Base-by-base conservation (phyloP, 2,888 invertebrate genomes). In the Noctua pronuba region DNA sequence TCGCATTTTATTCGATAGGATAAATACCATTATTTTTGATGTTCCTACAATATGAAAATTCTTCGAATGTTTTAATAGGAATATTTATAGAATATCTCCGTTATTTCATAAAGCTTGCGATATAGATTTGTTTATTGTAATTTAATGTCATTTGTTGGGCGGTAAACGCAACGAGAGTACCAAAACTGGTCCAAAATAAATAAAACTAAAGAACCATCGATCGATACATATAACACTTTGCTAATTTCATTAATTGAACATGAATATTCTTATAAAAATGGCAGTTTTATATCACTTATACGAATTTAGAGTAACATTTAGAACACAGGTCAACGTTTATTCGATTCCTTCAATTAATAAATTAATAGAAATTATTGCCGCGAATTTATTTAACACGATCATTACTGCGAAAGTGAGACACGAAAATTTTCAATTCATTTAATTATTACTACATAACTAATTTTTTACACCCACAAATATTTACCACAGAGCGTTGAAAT, bases 201-300 rank as follows among this genome's bases (percentile, higher is more conserved):
- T 60, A 70, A 74, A 84, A 82, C 81, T 78, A 35, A 80, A 78
- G 60, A 85, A 71, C 68, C 66, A 74, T 82, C 35, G 77, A 58
- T 71, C 70, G 83, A 88, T 68, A 79, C 70, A 74, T 71, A 75
- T 77, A 86, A 84, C 74, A 86, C 79, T 88, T 88, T 82, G 73
- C 84, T 91, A 89, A 90, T 91, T 89, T 91, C 82, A 78, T 91
- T 89, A 92, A 88, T 91, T 90, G 90, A 93, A 92, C 89, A 88
- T 89, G 83, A 90, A 92, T 87, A 91, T 90, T 88, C 89, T 92
- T 93, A 92, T 88, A 94, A 95, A 93, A 95, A 95, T 96, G 96
- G 96, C 96, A 96, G 96, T 95, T 92, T 92, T 79, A 89, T 95
- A 95, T 95, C 95, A 95, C 96, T 94, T 94, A 95, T 95, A 95